Evolutionary conservation across 37 sponge, comb jelly and placozoan species (phyloP).

Genomic region (Cliona cf. orientalis): DNA sequence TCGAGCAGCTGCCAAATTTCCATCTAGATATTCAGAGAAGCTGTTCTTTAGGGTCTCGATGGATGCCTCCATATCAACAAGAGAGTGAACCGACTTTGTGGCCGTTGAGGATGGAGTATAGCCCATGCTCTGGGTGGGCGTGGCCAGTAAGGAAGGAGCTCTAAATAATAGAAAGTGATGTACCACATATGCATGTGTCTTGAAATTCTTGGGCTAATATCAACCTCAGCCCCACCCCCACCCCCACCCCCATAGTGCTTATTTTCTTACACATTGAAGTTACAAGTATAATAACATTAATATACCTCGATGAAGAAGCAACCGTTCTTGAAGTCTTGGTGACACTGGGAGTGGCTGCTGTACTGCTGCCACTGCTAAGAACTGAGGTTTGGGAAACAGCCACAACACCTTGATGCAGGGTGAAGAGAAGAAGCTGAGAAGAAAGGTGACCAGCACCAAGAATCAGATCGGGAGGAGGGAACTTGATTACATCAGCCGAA

Average conservation of each 20-base stretch:
- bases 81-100: no score
- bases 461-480: slow-evolving; percentile 38
- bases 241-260: no score
- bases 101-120: not conserved
- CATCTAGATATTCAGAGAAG: slow-evolving; percentile 48
- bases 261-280: slow-evolving; percentile 4
- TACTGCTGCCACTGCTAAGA: not conserved
- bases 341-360: not conserved
- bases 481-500: slow-evolving; percentile 8
- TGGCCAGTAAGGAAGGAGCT: not conserved
- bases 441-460: slow-evolving; percentile 37
- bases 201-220: no score
- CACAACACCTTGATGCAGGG: slow-evolving; percentile 60
- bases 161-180: not conserved
- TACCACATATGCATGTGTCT: not conserved
- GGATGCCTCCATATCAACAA: not conserved
- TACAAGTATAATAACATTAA: not conserved
- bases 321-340: not conserved
- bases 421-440: slow-evolving; percentile 39
- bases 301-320: slow-evolving; percentile 4
- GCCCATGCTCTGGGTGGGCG: not conserved
- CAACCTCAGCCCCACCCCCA: no score
- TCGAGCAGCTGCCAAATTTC: slow-evolving; percentile 13
- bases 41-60: slow-evolving; percentile 39
- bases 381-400: slow-evolving; percentile 13